Evolutionary conservation across 2,113 vertebrate species (phyloP).

Genomic region (Pangasianodon gigas): DNA sequence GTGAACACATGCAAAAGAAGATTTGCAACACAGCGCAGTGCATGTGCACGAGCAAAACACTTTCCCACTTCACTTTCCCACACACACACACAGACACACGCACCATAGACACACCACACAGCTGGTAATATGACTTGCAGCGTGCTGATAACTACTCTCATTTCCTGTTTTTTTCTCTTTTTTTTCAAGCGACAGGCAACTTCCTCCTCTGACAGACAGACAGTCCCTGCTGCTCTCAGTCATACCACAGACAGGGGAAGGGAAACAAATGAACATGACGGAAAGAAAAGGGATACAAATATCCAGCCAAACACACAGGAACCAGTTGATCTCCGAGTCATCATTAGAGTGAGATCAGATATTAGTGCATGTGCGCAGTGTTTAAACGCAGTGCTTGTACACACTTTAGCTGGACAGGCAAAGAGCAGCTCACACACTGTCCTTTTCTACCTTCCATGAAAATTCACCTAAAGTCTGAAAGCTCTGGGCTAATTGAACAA

Average conservation of each 20-base stretch:
- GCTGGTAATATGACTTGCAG: conserved; percentile 42
- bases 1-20: conserved; percentile 1
- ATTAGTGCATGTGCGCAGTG: background rate
- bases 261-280: conserved; percentile 1
- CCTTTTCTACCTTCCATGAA: background rate
- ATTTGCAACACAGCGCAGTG: background rate
- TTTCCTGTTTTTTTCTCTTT: conserved; percentile 53
- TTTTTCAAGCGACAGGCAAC: background rate
- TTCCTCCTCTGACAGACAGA: conserved; percentile 33
- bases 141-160: conserved; percentile 46
- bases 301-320: background rate
- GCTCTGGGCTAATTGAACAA: background rate
- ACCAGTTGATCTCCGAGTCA: background rate
- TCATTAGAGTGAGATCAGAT: background rate
- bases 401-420: background rate
- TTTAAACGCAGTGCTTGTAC: background rate
- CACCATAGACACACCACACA: conserved; percentile 42
- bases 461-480: background rate
- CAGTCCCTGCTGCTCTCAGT: conserved; percentile 20
- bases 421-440: background rate
- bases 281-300: conserved; percentile 1
- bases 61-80: conserved; percentile 8
- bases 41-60: background rate
- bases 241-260: conserved; percentile 23
- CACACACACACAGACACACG: conserved; percentile 38